phyloP scores from a whole-genome alignment of 2,113 vertebrate genomes.

The Thunnus maccoyii region DNA sequence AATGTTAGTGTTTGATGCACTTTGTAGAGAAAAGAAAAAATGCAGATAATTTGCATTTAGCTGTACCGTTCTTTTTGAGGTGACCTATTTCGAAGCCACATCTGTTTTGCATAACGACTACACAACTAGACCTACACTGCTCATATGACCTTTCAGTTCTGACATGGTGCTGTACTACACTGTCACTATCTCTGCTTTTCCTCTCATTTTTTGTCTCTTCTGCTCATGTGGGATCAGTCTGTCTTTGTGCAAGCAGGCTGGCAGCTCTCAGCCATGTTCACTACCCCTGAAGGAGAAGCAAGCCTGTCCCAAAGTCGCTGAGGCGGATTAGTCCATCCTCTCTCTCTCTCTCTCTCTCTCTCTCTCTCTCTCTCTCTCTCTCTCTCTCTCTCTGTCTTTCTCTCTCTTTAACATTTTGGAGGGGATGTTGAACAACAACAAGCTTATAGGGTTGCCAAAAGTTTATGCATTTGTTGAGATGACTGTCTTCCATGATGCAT shows the following conservation, averaged over 20 bases:
- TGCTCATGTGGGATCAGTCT: constrained; percentile 71
- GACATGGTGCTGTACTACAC: constrained; percentile 49
- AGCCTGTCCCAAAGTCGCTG: constrained; percentile 72
- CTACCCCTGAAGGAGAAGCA: constrained; percentile 73
- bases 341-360: constrained; percentile 12
- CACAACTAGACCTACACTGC: constrained; percentile 37
- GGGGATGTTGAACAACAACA: constrained; percentile 54
- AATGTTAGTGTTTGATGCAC: not conserved
- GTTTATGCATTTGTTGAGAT: constrained; percentile 44
- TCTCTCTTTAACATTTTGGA: constrained; percentile 48
- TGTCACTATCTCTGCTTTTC: constrained; percentile 55
- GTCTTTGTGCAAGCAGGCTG: constrained; percentile 72
- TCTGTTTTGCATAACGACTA: constrained; percentile 16
- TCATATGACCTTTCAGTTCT: constrained; percentile 56
- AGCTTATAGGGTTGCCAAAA: constrained; percentile 62
- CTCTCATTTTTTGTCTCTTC: constrained; percentile 56
- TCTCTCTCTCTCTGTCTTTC: not conserved
- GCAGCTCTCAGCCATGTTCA: constrained; percentile 75
- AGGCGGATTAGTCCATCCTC: constrained; percentile 71
- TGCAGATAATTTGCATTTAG: not conserved
- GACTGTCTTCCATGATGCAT: constrained; percentile 8
- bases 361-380: not conserved
- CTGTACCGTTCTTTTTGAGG: not conserved
- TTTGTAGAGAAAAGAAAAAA: not conserved
- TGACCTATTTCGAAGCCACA: constrained; percentile 7